Conservation (phyloP, 2,797 vertebrate species). For the Pseudotriccus pelzelni region DNA sequence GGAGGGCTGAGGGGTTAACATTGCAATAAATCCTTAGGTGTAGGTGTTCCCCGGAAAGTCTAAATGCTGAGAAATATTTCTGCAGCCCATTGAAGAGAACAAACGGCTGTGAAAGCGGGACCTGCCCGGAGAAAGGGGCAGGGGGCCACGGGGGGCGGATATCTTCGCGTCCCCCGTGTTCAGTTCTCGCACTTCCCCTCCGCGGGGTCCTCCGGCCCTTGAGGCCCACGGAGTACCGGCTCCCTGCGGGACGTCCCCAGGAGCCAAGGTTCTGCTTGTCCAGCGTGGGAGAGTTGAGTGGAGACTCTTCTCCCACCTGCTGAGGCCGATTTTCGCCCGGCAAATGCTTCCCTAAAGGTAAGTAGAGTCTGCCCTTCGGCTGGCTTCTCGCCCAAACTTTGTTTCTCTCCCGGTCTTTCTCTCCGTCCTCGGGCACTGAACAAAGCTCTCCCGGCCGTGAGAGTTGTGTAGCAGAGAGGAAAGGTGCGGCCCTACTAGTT, state of each 20-base stretch:
- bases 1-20: rapidly evolving
- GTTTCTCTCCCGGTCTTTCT: background rate
- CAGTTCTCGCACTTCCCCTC: background rate
- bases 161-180: background rate
- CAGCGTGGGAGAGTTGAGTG: background rate
- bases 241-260: background rate
- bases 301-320: background rate
- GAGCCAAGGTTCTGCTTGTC: background rate
- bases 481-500: background rate
- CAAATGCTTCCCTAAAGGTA: background rate
- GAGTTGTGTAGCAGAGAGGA: background rate
- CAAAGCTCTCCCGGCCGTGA: background rate
- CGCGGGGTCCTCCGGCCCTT: background rate
- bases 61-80: background rate
- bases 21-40: background rate
- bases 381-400: background rate
- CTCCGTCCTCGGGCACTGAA: background rate
- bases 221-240: background rate
- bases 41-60: background rate
- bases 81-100: background rate
- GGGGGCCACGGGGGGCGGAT: background rate
- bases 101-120: background rate
- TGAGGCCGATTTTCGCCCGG: background rate
- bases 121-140: background rate
- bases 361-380: background rate